Conservation (phyloP, 2,797 vertebrate species). For the Psittacula echo region DNA sequence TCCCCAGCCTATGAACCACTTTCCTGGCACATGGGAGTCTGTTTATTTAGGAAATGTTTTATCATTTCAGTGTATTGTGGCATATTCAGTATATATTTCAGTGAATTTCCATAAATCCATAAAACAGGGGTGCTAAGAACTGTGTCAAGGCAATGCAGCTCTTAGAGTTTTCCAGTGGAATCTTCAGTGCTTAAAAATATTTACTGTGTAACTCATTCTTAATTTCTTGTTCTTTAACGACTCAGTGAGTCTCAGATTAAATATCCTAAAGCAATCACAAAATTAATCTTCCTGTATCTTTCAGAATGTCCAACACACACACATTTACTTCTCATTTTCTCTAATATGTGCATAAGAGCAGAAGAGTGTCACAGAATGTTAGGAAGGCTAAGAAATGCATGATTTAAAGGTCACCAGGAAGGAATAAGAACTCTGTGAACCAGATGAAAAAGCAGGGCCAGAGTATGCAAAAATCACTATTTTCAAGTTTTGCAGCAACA, state of each 20-base stretch:
- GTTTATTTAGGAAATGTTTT: not conserved
- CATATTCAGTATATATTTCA: not conserved
- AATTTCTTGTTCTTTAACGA: not conserved
- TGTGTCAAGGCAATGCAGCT: not conserved
- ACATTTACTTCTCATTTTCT: not conserved
- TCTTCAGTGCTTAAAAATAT: not conserved
- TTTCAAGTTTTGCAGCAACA: not conserved
- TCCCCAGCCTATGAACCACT: not conserved
- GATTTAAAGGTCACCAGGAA: not conserved
- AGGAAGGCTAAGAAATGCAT: not conserved
- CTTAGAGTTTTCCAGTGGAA: not conserved
- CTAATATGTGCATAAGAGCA: not conserved
- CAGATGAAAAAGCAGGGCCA: not conserved
- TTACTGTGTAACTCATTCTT: not conserved
- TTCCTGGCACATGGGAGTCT: not conserved
- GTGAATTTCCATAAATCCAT: not conserved
- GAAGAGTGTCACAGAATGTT: not conserved
- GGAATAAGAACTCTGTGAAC: not conserved
- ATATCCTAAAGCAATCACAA: not conserved
- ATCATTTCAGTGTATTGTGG: not conserved
- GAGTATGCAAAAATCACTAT: not conserved
- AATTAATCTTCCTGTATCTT: not conserved
- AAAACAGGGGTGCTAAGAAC: not conserved
- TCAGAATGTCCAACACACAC: not conserved
- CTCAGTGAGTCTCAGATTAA: not conserved